Evolutionary conservation across 2,888 invertebrate species (phyloP).

Genomic region (Neuroscelio doddi): DNA sequence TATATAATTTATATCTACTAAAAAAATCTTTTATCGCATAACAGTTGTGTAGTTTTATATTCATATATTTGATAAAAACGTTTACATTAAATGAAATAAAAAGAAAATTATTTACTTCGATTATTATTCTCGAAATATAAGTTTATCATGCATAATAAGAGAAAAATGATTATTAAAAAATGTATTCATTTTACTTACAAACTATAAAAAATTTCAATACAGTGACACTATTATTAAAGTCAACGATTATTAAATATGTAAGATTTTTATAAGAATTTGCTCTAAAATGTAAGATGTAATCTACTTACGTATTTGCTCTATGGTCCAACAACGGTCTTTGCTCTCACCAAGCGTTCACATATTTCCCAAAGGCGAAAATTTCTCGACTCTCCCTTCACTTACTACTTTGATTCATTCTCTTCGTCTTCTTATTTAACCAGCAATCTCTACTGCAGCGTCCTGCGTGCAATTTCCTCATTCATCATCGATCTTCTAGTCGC

Average conservation of each 20-base stretch:
- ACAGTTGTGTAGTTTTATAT: too few relatives aligned
- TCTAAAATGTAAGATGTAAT: conserved; percentile 35
- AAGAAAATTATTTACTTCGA: too few relatives aligned
- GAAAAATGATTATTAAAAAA: too few relatives aligned
- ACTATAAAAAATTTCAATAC: too few relatives aligned
- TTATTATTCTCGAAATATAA: too few relatives aligned
- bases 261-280: conserved; percentile 18
- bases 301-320: conserved; percentile 48
- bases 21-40: too few relatives aligned
- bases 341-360: conserved; percentile 7
- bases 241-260: conserved; percentile 24
- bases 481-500: conserved; percentile 34
- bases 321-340: conserved; percentile 35
- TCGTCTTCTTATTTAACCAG: conserved; percentile 37
- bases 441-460: conserved; percentile 16
- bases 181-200: too few relatives aligned
- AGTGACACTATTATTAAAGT: too few relatives aligned
- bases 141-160: too few relatives aligned
- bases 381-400: conserved; percentile 43
- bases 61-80: too few relatives aligned
- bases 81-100: too few relatives aligned
- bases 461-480: conserved; percentile 34
- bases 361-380: conserved; percentile 39
- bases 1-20: too few relatives aligned
- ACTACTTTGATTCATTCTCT: conserved; percentile 35